These are phyloP conservation scores for Liodrosophila aerea DNA, from an alignment of 2,888 invertebrate genomes.

Conservation along the genomic window DNA sequence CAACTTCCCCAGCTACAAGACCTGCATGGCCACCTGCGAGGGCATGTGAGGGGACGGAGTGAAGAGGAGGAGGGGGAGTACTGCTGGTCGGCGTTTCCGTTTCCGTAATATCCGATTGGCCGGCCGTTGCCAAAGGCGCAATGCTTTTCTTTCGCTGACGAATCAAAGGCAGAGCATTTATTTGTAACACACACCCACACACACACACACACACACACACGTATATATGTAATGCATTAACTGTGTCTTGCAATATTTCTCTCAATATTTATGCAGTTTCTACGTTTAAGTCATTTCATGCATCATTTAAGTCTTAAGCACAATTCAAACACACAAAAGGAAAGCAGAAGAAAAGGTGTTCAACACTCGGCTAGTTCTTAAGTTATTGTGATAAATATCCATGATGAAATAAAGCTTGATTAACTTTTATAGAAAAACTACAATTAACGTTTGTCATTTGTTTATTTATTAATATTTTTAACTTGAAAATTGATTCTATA, in stretches of 20 bases:
- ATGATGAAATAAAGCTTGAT: constrained; percentile 51
- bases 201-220: constrained; percentile 14
- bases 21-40: constrained; percentile 83
- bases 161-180: constrained; percentile 71
- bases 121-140: constrained; percentile 70
- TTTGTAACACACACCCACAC: constrained; percentile 24
- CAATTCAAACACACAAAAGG: background rate
- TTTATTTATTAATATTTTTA: no score
- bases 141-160: constrained; percentile 51
- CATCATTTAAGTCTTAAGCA: constrained; percentile 43
- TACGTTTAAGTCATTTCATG: constrained; percentile 46
- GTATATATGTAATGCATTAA: constrained; percentile 28
- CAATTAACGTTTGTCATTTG: background rate
- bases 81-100: constrained; percentile 47
- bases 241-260: constrained; percentile 39
- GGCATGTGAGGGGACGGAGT: constrained; percentile 74
- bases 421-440: background rate
- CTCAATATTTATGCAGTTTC: constrained; percentile 69
- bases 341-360: constrained; percentile 41
- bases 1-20: constrained; percentile 83
- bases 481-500: no score
- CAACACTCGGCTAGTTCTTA: constrained; percentile 58
- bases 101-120: constrained; percentile 28
- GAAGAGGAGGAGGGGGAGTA: constrained; percentile 13
- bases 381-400: constrained; percentile 68